These are phyloP conservation scores for Campoletis raptor DNA, from an alignment of 2,888 invertebrate genomes.

Conservation along the genomic window DNA sequence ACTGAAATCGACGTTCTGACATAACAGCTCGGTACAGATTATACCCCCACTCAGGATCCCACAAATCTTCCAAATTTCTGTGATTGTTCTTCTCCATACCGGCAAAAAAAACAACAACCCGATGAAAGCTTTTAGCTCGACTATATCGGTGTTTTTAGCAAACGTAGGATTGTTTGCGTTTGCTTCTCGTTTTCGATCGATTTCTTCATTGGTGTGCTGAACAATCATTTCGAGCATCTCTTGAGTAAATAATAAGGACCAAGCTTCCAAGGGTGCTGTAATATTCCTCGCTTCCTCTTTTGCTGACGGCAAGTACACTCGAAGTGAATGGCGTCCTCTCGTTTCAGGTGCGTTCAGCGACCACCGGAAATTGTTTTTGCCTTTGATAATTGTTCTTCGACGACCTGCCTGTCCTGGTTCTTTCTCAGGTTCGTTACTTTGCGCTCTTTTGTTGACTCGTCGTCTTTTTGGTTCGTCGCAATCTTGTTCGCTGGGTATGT, in stretches of 20 bases:
- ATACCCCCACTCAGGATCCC: conserved; percentile 44
- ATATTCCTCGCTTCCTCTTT: conserved; percentile 38
- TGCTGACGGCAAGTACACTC: conserved; percentile 36
- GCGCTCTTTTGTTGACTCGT: conserved; percentile 30
- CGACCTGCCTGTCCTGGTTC: conserved; percentile 52
- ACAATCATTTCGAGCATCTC: conserved; percentile 54
- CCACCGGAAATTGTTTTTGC: conserved; percentile 54
- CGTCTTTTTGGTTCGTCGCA: conserved; percentile 24
- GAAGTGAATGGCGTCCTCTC: conserved; percentile 2
- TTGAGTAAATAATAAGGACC: conserved; percentile 38
- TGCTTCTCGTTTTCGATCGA: conserved; percentile 19
- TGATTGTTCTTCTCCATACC: conserved; percentile 49
- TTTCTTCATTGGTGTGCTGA: conserved; percentile 57
- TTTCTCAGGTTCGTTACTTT: conserved; percentile 39
- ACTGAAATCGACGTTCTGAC: conserved; percentile 57
- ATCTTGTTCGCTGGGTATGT: conserved; percentile 11
- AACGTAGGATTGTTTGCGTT: conserved; percentile 7
- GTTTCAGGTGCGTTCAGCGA: conserved; percentile 28
- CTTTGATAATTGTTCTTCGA: conserved; percentile 47
- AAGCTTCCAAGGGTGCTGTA: conserved; percentile 53
- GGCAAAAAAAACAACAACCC: conserved; percentile 60
- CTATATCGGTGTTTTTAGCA: conserved; percentile 39
- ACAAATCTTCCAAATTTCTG: conserved; percentile 55
- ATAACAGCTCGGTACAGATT: conserved; percentile 57
- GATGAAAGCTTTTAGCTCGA: conserved; percentile 62